These are phyloP conservation scores for Mesocricetus auratus DNA, from an alignment of 2,113 vertebrate species.

Conservation along the genomic window DNA sequence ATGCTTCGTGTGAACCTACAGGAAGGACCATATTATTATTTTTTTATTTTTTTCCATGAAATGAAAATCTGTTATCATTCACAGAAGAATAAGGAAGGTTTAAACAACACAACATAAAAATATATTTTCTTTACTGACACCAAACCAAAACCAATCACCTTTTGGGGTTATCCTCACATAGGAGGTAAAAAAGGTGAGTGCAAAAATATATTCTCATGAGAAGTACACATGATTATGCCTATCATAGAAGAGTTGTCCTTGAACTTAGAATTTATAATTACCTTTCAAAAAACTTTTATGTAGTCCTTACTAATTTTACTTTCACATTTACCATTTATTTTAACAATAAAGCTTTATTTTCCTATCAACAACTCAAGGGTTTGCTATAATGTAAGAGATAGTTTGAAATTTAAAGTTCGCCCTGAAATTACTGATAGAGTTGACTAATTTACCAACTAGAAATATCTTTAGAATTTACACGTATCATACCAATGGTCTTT, in stretches of 20 bases:
- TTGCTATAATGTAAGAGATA: background rate
- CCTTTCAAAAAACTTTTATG: conserved; percentile 10
- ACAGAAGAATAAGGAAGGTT: conserved; percentile 11
- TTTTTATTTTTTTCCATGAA: background rate
- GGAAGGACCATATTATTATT: background rate
- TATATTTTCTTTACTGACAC: background rate
- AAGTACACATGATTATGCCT: background rate
- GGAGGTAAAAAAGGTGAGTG: background rate
- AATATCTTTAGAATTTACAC: conserved; percentile 25
- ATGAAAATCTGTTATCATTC: conserved; percentile 24
- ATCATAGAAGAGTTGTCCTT: conserved; percentile 7
- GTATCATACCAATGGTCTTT: background rate
- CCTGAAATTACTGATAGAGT: background rate
- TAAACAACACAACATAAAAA: background rate
- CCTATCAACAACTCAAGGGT: conserved; percentile 6
- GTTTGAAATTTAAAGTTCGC: conserved; percentile 47
- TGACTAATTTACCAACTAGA: conserved; percentile 16
- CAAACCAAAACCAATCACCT: background rate
- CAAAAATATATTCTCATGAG: background rate
- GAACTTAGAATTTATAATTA: conserved; percentile 49
- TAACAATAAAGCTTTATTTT: background rate
- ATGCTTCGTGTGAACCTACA: background rate
- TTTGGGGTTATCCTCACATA: background rate
- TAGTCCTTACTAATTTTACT: conserved; percentile 14
- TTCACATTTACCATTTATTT: conserved; percentile 37